phyloP scores from a whole-genome alignment of 2,888 invertebrate genomes.

The Rotaria socialis region DNA sequence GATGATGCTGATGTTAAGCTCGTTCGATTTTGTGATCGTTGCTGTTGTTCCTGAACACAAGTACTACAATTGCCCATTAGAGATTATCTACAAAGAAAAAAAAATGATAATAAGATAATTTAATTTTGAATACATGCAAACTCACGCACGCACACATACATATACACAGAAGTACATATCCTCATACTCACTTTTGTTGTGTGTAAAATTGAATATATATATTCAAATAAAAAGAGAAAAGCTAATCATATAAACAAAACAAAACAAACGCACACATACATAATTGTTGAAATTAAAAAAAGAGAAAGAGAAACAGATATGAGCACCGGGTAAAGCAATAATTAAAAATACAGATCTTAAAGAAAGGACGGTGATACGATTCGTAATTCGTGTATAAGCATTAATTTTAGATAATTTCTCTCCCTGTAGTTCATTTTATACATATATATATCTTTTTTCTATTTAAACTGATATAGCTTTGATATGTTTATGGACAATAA shows the following conservation, averaged over 20 bases:
- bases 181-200: not conserved
- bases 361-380: not conserved
- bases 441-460: not conserved
- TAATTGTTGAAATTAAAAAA: not conserved
- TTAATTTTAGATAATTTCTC: not conserved
- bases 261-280: not conserved
- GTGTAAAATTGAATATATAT: not conserved
- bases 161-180: not conserved
- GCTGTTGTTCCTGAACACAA: not conserved
- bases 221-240: not conserved
- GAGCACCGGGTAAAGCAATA: not conserved
- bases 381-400: not conserved
- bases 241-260: not conserved
- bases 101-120: not conserved
- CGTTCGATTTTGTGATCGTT: not conserved
- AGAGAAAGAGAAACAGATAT: not conserved
- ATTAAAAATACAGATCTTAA: not conserved
- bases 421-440: not conserved
- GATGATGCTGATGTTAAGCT: not conserved
- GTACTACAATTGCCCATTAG: not conserved
- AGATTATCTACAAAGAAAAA: constrained; percentile 33
- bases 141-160: not conserved
- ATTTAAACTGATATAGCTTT: not conserved
- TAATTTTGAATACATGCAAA: not conserved
- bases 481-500: not conserved